Base-by-base conservation (phyloP, 2,888 invertebrate species). In the Melinaea marsaeus region DNA sequence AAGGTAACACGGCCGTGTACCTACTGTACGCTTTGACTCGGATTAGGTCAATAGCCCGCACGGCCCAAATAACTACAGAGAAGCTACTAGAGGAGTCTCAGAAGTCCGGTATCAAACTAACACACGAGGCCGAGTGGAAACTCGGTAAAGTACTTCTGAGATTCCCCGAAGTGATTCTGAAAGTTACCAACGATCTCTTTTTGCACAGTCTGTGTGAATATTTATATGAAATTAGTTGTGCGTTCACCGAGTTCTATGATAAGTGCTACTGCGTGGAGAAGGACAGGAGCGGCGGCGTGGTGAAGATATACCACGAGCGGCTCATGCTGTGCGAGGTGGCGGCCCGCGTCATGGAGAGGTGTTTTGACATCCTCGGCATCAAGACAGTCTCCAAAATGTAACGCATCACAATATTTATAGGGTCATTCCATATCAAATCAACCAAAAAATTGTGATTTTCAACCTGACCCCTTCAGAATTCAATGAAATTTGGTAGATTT, bases 1-100 rank as follows among this genome's bases (percentile, higher is more conserved):
- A 96, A 81, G 99, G 99, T 9, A 99, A 99, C 82, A 99, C 99
- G 0, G 99, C 99, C 0, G 99, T 98, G 0, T 99, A 99, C 81
- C 90, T 99, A 60, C 87, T 99, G 6, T 99, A 99, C 84, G 97
- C 98, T 0, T 94, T 96, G 72, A 98, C 98, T 9, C 92, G 99
- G 51, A 99, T 99, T 71, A 93, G 96, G 77, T 98, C 96, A 0
- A 98, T 98, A 74, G 95, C 96, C 2, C 92, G 97, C 57, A 96
- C 93, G 69, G 95, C 96, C 2, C 94, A 95, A 70, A 81, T 96
- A 34, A 91, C 93, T 0, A 77, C 88, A 9, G 92, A 93, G 22
- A 91, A 94, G 69, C 84, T 96, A 51, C 80, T 90, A 68, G 90
- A 92, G 66, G 92, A 95, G 55, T 92, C 93, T 3, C 81, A 92